A percentile compares a stretch with the other conserved stretches of the same genome.
Evolutionary conservation across 2,113 vertebrate species (phyloP).

Genomic region (Triplophysa tibetana): DNA sequence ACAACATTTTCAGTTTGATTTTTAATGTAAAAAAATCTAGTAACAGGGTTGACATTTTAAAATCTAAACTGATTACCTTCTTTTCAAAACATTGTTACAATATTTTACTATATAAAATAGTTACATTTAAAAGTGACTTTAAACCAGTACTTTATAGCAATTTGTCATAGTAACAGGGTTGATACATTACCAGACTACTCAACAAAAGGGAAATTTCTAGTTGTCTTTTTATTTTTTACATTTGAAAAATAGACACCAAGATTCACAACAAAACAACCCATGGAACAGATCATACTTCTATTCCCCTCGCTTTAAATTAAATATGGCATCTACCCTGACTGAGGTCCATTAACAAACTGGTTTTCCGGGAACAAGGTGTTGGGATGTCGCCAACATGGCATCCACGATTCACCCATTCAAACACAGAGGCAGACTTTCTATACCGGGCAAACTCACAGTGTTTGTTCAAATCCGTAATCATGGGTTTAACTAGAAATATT

Average conservation of each 20-base stretch:
- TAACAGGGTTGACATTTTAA: no score
- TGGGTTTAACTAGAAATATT: neutral
- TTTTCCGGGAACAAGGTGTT: neutral
- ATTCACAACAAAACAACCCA: neutral
- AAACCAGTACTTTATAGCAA: no score
- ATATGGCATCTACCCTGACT: neutral
- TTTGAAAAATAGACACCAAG: neutral
- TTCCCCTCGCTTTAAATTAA: neutral
- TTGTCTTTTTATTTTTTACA: neutral
- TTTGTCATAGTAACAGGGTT: no score
- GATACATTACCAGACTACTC: no score
- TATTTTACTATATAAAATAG: no score
- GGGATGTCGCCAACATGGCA: neutral
- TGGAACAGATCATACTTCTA: neutral
- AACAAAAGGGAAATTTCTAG: no score
- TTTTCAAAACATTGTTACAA: no score
- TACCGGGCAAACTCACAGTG: neutral
- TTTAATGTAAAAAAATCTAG: no score
- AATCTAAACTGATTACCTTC: no score
- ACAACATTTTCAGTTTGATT: no score
- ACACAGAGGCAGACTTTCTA: neutral
- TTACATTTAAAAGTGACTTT: no score
- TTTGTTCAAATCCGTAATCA: neutral
- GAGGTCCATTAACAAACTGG: neutral
- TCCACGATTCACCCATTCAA: neutral